Evolutionary conservation across 2,888 invertebrate genomes (phyloP).

Genomic region (Nomada lathburiana): DNA sequence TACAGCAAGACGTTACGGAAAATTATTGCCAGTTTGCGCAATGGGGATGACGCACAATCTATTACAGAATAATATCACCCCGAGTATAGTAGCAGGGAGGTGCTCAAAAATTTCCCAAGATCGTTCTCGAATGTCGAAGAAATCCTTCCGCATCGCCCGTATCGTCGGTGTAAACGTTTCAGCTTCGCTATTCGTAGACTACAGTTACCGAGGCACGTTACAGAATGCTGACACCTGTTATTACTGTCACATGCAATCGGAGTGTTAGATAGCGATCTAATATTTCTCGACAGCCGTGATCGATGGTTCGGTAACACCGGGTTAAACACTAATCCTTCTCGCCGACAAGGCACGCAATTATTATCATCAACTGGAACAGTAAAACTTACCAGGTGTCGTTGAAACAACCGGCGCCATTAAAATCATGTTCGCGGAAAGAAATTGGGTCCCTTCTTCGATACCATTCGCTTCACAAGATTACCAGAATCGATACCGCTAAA

Average conservation of each 20-base stretch:
- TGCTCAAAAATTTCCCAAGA: slow-evolving; percentile 24
- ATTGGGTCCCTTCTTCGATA: too few relatives aligned
- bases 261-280: slow-evolving; percentile 31
- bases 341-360: neutral
- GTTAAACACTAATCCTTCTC: neutral
- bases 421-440: neutral
- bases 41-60: too few relatives aligned
- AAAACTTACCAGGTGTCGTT: too few relatives aligned
- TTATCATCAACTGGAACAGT: slow-evolving; percentile 1
- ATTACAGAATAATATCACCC: neutral
- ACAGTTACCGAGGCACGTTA: slow-evolving; percentile 1
- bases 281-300: slow-evolving; percentile 15
- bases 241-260: slow-evolving; percentile 39
- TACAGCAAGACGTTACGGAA: too few relatives aligned
- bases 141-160: slow-evolving; percentile 31
- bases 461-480: neutral
- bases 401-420: neutral
- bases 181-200: neutral
- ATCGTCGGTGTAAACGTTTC: slow-evolving; percentile 33
- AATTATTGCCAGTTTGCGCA: too few relatives aligned
- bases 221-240: slow-evolving; percentile 43
- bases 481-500: neutral
- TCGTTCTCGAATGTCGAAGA: slow-evolving; percentile 2
- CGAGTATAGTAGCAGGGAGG: slow-evolving; percentile 22
- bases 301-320: slow-evolving; percentile 1